Conservation (phyloP, 1,140 invertebrate species). For the Reticulitermes speratus region DNA sequence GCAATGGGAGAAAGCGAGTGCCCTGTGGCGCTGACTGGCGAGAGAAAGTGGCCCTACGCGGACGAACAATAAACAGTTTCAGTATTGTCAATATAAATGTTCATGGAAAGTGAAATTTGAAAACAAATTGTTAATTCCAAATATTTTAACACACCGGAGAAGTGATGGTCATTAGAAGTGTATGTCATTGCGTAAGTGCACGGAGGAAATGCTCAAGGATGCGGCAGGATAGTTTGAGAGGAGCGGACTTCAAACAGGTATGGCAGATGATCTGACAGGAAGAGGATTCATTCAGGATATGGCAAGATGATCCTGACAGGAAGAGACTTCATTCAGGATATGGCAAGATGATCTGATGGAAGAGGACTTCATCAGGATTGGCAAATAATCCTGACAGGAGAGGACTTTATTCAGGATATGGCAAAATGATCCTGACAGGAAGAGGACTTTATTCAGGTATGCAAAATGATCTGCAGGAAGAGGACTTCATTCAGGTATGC, state of each 20-base stretch:
- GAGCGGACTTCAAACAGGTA: not conserved
- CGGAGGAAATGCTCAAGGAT: not conserved
- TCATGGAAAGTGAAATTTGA: not conserved
- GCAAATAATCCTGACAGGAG: too few relatives aligned
- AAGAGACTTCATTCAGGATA: too few relatives aligned
- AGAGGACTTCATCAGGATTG: too few relatives aligned
- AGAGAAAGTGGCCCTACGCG: not conserved
- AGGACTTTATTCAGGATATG: too few relatives aligned
- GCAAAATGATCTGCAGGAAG: too few relatives aligned
- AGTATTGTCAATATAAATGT: not conserved
- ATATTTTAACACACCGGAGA: not conserved
- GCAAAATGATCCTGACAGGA: too few relatives aligned
- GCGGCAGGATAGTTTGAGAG: not conserved
- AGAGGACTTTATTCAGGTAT: too few relatives aligned
- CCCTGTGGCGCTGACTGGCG: slow-evolving; percentile 4
- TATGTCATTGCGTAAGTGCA: not conserved
- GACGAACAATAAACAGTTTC: not conserved
- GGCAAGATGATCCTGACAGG: too few relatives aligned
- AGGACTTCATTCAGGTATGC: too few relatives aligned
- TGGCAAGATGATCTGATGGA: too few relatives aligned
- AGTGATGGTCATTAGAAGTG: slow-evolving; percentile 4
- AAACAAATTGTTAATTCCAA: not conserved
- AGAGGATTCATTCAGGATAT: too few relatives aligned
- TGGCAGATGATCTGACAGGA: too few relatives aligned
- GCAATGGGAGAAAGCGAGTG: not conserved